A percentile compares a stretch with the other conserved stretches of the same genome.
These are phyloP conservation scores for Erebia aethiops DNA, from an alignment of 2,888 invertebrate species.

Conservation along the genomic window DNA sequence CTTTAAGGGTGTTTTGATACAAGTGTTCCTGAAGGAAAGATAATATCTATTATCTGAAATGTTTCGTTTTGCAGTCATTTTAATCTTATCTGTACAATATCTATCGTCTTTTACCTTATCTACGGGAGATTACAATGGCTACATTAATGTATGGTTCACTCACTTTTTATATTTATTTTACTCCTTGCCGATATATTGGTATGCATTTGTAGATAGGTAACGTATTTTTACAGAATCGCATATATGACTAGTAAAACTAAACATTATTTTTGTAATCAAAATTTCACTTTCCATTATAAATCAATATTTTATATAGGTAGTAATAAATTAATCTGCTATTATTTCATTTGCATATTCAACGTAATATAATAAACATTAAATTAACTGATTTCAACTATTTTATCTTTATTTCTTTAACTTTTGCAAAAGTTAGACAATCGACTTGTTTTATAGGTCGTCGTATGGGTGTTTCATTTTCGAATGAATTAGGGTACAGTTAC, in stretches of 20 bases:
- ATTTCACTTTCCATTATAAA: not conserved
- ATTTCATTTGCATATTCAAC: slow-evolving; percentile 6
- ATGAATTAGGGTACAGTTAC: slow-evolving; percentile 9
- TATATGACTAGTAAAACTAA: not conserved
- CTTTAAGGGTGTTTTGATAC: slow-evolving; percentile 82
- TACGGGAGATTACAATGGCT: not conserved
- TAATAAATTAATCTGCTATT: not conserved
- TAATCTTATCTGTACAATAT: not conserved
- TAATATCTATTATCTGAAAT: not conserved
- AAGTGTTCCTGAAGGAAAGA: slow-evolving; percentile 71
- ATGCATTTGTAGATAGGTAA: too few relatives aligned
- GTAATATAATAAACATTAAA: not conserved
- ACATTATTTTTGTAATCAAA: not conserved
- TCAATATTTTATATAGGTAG: not conserved
- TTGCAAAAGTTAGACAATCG: slow-evolving; percentile 1
- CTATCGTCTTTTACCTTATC: not conserved
- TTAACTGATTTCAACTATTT: not conserved
- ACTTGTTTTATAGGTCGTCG: too few relatives aligned
- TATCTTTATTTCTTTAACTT: slow-evolving; percentile 1
- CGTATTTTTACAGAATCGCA: too few relatives aligned
- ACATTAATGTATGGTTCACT: not conserved
- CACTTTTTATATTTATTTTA: not conserved
- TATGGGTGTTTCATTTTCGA: not conserved
- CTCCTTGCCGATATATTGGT: not conserved
- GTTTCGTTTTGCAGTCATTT: not conserved